Conservation (phyloP, 2,797 vertebrate genomes). For the Notolabrus celidotus region DNA sequence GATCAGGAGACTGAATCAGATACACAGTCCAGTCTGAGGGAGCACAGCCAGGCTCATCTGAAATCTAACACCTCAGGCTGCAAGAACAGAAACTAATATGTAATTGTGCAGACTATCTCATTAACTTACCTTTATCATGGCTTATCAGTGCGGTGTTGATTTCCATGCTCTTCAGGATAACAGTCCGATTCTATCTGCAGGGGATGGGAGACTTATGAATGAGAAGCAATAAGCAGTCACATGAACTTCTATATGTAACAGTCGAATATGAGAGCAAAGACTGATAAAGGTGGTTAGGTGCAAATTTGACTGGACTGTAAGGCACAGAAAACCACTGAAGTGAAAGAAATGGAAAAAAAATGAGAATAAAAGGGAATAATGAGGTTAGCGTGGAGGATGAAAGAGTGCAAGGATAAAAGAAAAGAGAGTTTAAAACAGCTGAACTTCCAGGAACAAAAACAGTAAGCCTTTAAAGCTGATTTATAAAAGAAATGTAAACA, state of each 20-base stretch:
- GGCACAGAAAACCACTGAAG: neutral
- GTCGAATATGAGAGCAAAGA: neutral
- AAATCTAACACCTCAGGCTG: constrained; percentile 31
- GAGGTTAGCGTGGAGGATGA: neutral
- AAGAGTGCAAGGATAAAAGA: neutral
- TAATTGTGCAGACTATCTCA: constrained; percentile 24
- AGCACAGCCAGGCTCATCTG: constrained; percentile 16
- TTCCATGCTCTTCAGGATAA: neutral
- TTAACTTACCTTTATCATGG: constrained; percentile 10
- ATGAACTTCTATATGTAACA: neutral
- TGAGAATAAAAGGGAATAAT: neutral
- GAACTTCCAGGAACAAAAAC: neutral
- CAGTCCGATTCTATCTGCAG: constrained; percentile 16
- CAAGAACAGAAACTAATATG: constrained; percentile 5
- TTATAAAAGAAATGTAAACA: neutral
- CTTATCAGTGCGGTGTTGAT: neutral
- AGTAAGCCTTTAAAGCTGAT: neutral
- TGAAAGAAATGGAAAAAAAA: neutral
- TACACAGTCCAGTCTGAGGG: constrained; percentile 2
- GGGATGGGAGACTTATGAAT: neutral
- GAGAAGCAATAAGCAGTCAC: neutral
- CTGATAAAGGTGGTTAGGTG: neutral
- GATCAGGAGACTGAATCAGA: constrained; percentile 23
- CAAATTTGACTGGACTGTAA: neutral
- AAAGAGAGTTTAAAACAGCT: neutral